Base-by-base conservation (phyloP, 2,797 vertebrate genomes). In the Etheostoma nigrum region DNA sequence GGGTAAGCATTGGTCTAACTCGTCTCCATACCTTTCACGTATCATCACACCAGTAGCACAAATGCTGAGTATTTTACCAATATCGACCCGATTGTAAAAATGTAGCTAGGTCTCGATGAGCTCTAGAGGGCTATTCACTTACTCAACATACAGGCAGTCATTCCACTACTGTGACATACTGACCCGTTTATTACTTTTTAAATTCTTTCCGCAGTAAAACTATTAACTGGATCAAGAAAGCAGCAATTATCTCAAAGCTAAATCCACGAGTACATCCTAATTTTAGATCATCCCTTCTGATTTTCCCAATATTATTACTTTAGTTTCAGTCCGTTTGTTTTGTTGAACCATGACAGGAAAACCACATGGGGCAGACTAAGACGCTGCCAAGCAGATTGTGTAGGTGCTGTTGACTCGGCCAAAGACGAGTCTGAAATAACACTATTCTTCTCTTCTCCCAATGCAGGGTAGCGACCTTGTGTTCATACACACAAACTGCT, bases 381-480 rank as follows among this genome's bases (percentile, higher is more conserved):
- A 66, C 16, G 4, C 15, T 74, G 75, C 68, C 86, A 79, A 72
- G 68, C 49, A 63, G 67, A 59, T 72, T 59, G 71, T 64, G 86
- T 73, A 66, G 60, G 79, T 66, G 77, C 45, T 76, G 72, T 10
- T 19, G 71, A 85, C 78, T 81, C 82, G 45, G 88, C 88, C 80
- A 71, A 59, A 67, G 55, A 63, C 72, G 9, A 51, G 58, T 64
- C 71, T 71, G 51, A 81, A 88, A 91, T 89, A 54, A 86, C 80
- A 85, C 67, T 77, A 13, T 58, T 61, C 47, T n/a, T 51, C 61
- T 74, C 33, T 19, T 51, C 61, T 74, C 33, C 36, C 53, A 33
- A 8, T 81, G 82, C 89, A 64, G 73, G 78, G 77, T 83, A 86
- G 89, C 72, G 75, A 70, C 70, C 60, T 60, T 75, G 71, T 57